Evolutionary conservation across 2,888 invertebrate genomes (phyloP).

Genomic region (Ochropleura leucogaster): DNA sequence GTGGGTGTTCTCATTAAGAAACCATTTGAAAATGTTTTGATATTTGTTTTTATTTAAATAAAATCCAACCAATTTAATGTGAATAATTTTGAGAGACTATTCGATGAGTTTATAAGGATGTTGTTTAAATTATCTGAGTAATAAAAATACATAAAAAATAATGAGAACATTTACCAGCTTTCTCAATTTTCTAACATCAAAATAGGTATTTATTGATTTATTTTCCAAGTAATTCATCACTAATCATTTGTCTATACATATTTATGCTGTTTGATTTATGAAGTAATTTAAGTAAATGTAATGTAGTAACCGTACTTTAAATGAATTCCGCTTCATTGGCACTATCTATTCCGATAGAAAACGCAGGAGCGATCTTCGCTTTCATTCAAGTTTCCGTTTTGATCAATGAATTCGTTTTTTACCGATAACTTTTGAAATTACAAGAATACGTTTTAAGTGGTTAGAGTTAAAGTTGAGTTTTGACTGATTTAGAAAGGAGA

Average conservation of each 20-base stretch:
- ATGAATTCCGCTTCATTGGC: constrained; percentile 17
- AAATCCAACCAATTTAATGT: neutral
- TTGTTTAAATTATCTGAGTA: neutral
- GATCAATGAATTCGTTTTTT: constrained; percentile 55
- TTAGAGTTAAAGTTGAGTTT: constrained; percentile 47
- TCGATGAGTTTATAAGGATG: neutral
- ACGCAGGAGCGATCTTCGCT: constrained; percentile 50
- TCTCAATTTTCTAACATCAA: neutral
- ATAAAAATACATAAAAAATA: neutral
- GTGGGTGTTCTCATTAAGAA: constrained; percentile 1
- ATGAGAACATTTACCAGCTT: neutral
- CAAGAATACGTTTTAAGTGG: constrained; percentile 11
- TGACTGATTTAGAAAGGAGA: constrained; percentile 39
- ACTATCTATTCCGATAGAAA: constrained; percentile 48
- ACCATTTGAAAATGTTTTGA: neutral
- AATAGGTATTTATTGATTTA: neutral
- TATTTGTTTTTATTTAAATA: constrained; percentile 6
- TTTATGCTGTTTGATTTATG: neutral
- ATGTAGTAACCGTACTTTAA: constrained; percentile 3
- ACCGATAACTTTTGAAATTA: neutral
- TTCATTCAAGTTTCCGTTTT: constrained; percentile 65
- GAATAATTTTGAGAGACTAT: neutral
- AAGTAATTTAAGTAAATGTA: neutral
- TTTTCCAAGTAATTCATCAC: neutral
- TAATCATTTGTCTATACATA: neutral